A percentile compares a stretch with the other conserved stretches of the same genome.
Evolutionary conservation across 2,888 invertebrate genomes (phyloP).

Genomic region (Diarsia mendica): DNA sequence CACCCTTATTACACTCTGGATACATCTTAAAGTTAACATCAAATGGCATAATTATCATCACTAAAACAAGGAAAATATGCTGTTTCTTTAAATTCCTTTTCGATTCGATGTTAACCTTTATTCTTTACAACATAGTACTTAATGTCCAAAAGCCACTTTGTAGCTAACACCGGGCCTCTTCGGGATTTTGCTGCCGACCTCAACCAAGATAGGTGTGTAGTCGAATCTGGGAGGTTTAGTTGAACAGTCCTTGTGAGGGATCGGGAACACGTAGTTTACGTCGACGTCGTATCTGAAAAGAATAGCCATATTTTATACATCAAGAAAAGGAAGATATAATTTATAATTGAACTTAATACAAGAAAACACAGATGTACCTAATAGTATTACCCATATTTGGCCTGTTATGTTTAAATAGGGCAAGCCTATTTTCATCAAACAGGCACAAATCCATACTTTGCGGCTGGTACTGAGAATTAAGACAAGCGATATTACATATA

Average conservation of each 20-base stretch:
- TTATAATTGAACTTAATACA: no score
- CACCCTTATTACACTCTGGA: no score
- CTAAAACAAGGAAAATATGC: not conserved
- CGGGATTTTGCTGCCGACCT: conserved; percentile 80
- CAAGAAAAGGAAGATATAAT: not conserved
- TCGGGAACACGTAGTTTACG: conserved; percentile 95
- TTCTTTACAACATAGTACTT: not conserved
- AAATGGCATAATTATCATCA: not conserved
- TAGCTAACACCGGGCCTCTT: conserved; percentile 81
- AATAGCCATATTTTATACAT: not conserved
- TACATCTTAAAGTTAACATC: not conserved
- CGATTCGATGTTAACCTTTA: not conserved
- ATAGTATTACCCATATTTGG: no score
- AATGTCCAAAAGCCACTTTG: conserved; percentile 77
- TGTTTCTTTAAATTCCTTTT: not conserved
- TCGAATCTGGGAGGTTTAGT: conserved; percentile 81
- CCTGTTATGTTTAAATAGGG: no score
- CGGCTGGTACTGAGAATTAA: no score
- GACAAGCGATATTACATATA: no score
- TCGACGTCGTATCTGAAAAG: conserved; percentile 94
- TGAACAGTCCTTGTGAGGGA: conserved; percentile 93
- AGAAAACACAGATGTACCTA: no score
- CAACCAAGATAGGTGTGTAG: conserved; percentile 80
- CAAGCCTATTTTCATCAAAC: no score
- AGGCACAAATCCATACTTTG: no score